Conservation (phyloP, 2,888 invertebrate genomes). For the Drosophila mimetica region DNA sequence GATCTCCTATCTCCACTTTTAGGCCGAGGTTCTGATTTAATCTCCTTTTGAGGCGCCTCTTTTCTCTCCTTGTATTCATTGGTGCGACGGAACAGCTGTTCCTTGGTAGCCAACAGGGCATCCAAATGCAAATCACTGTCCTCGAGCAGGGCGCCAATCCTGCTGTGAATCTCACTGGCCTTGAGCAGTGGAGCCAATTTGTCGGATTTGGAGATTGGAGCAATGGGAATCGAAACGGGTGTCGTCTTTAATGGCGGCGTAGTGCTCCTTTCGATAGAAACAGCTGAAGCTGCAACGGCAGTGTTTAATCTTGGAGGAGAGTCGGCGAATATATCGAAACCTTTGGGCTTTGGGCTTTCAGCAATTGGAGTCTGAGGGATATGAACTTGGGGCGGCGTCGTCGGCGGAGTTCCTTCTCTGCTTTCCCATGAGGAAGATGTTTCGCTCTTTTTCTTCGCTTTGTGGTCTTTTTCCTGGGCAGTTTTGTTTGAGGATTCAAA, state of each 20-base stretch:
- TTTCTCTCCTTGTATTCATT: constrained; percentile 62
- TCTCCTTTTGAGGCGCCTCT: constrained; percentile 36
- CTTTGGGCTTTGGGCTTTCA: constrained; percentile 23
- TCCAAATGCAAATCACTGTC: constrained; percentile 77
- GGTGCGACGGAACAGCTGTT: constrained; percentile 66
- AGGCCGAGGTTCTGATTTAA: constrained; percentile 1
- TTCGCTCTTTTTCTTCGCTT: constrained; percentile 9
- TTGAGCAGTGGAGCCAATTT: constrained; percentile 37
- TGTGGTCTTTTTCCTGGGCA: background rate
- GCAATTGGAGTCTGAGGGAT: constrained; percentile 12
- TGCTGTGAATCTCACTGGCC: constrained; percentile 75
- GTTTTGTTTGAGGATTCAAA: background rate
- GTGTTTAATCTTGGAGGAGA: constrained; percentile 72
- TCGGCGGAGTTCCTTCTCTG: constrained; percentile 47
- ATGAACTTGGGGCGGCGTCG: constrained; percentile 12
- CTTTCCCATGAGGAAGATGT: constrained; percentile 19
- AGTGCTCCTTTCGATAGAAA: constrained; percentile 48
- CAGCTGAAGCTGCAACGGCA: constrained; percentile 28
- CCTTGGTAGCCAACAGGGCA: constrained; percentile 64
- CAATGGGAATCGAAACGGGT: background rate
- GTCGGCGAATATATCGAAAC: constrained; percentile 78
- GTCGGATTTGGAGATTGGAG: background rate
- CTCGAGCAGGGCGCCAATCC: constrained; percentile 79
- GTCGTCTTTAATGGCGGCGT: constrained; percentile 65
- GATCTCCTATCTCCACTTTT: background rate